A percentile compares a stretch with the other conserved stretches of the same genome.
These are phyloP conservation scores for Octopus sinensis DNA, from an alignment of 1,140 invertebrate genomes.

Conservation along the genomic window DNA sequence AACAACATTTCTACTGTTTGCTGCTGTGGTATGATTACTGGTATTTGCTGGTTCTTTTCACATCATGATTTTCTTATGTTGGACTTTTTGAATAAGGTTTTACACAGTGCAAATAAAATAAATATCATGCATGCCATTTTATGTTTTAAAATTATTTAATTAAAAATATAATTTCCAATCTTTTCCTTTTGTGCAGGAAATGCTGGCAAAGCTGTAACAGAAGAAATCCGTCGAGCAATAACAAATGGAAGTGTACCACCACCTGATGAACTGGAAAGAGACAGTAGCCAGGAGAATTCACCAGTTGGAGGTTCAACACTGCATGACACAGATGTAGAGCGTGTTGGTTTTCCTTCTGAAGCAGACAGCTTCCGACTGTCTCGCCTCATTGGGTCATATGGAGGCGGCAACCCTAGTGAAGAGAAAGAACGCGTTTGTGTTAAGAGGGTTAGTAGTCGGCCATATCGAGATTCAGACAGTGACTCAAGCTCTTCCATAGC, in stretches of 20 bases:
- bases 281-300: neutral
- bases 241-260: slow-evolving; percentile 1
- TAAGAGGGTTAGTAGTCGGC: neutral
- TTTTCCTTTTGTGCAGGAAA: neutral
- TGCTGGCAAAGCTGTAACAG: neutral
- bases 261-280: neutral
- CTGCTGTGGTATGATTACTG: too few species aligned
- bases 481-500: neutral
- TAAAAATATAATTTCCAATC: neutral
- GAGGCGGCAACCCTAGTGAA: neutral
- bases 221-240: slow-evolving; percentile 5
- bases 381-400: neutral
- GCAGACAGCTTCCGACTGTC: slow-evolving; percentile 1
- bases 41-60: too few species aligned
- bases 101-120: too few species aligned
- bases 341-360: neutral
- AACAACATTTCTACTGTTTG: too few species aligned
- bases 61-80: too few species aligned
- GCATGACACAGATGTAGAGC: neutral
- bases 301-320: neutral
- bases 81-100: too few species aligned
- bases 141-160: too few species aligned
- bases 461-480: neutral
- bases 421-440: neutral
- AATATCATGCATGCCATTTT: too few species aligned